These are phyloP conservation scores for Poeciliopsis retropinna DNA, from an alignment of 2,113 vertebrate species.

Conservation along the genomic window DNA sequence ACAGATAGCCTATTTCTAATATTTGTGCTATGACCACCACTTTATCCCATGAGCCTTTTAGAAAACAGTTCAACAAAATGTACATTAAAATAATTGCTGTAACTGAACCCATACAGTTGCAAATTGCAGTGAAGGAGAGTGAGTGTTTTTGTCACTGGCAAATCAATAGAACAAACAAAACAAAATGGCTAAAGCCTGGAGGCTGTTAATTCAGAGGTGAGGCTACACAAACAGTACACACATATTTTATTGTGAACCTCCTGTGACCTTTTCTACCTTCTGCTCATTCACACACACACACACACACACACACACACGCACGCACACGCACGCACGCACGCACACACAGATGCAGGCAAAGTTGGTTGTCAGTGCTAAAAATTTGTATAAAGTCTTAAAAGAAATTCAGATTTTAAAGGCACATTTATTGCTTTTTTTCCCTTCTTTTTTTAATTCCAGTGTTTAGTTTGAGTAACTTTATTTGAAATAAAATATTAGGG, in stretches of 20 bases:
- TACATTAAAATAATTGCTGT: slow-evolving; percentile 39
- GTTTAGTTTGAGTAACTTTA: not conserved
- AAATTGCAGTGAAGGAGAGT: not conserved
- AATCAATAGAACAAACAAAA: slow-evolving; percentile 42
- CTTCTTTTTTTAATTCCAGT: not conserved
- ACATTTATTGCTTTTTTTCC: too few species aligned
- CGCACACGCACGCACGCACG: too few species aligned
- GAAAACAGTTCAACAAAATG: slow-evolving; percentile 25
- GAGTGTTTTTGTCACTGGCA: slow-evolving; percentile 27
- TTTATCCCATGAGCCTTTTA: slow-evolving; percentile 43
- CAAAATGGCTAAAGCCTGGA: slow-evolving; percentile 18
- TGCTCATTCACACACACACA: not conserved
- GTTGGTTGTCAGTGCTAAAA: not conserved
- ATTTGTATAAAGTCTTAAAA: too few species aligned
- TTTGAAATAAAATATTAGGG: not conserved
- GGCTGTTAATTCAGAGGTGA: slow-evolving; percentile 55
- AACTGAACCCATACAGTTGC: slow-evolving; percentile 24
- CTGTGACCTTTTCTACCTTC: slow-evolving; percentile 47
- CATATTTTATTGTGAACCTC: slow-evolving; percentile 71
- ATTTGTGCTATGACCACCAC: slow-evolving; percentile 37
- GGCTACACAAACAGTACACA: slow-evolving; percentile 67
- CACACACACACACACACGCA: too few species aligned
- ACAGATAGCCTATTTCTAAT: slow-evolving; percentile 36
- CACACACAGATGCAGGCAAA: not conserved
- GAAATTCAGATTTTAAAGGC: not conserved